Conservation (phyloP, 2,888 invertebrate species). For the Apamea anceps region DNA sequence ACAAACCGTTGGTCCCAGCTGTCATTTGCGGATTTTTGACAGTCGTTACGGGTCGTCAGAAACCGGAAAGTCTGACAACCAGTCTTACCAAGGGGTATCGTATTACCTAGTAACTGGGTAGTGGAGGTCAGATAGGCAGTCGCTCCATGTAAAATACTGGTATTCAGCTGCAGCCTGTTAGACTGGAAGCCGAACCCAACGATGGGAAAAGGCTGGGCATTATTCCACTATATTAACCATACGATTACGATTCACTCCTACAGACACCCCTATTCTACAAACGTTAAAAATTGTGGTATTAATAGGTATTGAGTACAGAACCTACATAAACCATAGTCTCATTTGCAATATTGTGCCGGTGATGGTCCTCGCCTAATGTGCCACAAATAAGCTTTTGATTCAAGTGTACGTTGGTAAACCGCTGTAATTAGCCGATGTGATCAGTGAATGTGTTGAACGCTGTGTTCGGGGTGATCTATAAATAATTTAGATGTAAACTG, state of each 20-base stretch:
- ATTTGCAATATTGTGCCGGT: constrained; percentile 10
- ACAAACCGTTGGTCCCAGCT: background rate
- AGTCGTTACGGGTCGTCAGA: background rate
- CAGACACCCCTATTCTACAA: background rate
- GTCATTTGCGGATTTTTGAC: background rate
- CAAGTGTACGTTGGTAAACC: constrained; percentile 44
- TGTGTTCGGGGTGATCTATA: constrained; percentile 5
- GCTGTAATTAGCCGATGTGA: constrained; percentile 33
- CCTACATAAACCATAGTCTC: background rate
- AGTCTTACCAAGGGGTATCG: background rate
- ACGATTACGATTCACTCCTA: background rate
- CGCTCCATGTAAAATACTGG: too few relatives aligned
- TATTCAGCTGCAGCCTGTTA: too few relatives aligned
- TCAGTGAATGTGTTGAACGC: constrained; percentile 14
- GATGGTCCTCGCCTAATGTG: constrained; percentile 25
- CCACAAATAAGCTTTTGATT: constrained; percentile 50
- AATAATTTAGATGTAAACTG: constrained; percentile 17
- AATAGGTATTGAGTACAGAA: background rate
- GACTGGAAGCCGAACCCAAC: too few relatives aligned
- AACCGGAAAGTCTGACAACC: background rate
- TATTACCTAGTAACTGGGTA: background rate
- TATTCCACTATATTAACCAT: too few relatives aligned
- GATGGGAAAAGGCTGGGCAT: too few relatives aligned
- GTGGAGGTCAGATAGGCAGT: background rate
- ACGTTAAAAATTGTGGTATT: background rate